Percentiles rank a stretch among this genome's conserved stretches.
These are phyloP conservation scores for Germaria angustata DNA, from an alignment of 2,888 invertebrate species.

Conservation along the genomic window DNA sequence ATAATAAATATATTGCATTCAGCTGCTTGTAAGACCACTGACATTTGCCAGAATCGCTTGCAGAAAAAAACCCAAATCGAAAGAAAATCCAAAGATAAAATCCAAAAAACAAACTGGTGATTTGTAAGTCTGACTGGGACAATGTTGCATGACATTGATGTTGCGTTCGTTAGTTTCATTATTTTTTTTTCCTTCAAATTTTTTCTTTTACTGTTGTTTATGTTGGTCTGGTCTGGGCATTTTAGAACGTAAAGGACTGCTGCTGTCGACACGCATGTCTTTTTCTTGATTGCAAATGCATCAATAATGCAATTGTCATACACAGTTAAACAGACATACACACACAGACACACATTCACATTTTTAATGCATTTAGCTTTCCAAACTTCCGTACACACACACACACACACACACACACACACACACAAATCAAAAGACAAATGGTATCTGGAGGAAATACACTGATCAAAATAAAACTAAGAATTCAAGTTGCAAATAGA, in stretches of 20 bases:
- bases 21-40: conserved; percentile 28
- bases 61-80: neutral
- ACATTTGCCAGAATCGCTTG: conserved; percentile 12
- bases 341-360: neutral
- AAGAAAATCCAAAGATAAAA: conserved; percentile 10
- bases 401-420: neutral
- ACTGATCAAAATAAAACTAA: conserved; percentile 13
- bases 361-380: conserved; percentile 13
- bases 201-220: conserved; percentile 9
- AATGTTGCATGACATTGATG: conserved; percentile 65
- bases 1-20: neutral
- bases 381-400: conserved; percentile 14
- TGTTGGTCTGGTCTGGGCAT: conserved; percentile 41
- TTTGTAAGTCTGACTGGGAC: conserved; percentile 51
- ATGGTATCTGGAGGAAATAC: conserved; percentile 25
- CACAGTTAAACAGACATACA: neutral
- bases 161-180: conserved; percentile 17
- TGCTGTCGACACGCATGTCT: conserved; percentile 56
- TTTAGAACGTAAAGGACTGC: conserved; percentile 34
- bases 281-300: conserved; percentile 56
- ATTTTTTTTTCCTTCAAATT: neutral
- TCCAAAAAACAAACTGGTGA: conserved; percentile 47
- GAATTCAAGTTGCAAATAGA: too few relatives aligned
- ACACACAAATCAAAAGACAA: too few relatives aligned
- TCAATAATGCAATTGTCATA: conserved; percentile 61